Evolutionary conservation across 2,888 invertebrate genomes (phyloP).

Genomic region (Acronicta aceris): DNA sequence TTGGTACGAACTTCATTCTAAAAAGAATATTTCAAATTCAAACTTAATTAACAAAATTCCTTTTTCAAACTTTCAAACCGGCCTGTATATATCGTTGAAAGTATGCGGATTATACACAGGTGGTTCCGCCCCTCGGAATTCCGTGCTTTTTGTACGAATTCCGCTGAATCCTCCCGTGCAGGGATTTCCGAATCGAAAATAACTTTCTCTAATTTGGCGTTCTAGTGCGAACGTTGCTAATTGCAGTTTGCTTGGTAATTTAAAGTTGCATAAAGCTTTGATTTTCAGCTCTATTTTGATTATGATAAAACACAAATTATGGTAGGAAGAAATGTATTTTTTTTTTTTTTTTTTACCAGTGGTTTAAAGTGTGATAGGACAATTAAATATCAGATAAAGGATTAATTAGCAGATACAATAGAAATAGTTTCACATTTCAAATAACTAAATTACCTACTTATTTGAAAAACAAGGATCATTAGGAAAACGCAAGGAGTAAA

Average conservation of each 20-base stretch:
- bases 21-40: constrained; percentile 17
- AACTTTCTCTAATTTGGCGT: constrained; percentile 53
- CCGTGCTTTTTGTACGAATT: constrained; percentile 75
- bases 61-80: constrained; percentile 24
- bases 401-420: too few species aligned
- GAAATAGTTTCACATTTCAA: too few species aligned
- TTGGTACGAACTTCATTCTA: neutral
- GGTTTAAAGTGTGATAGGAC: too few species aligned
- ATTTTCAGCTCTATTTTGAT: neutral
- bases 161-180: constrained; percentile 43
- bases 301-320: neutral
- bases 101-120: constrained; percentile 78
- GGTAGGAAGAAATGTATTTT: too few species aligned
- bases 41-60: neutral
- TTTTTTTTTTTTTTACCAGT: too few species aligned
- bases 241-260: constrained; percentile 35
- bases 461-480: too few species aligned
- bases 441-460: too few species aligned
- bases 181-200: constrained; percentile 58
- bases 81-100: constrained; percentile 52
- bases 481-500: too few species aligned
- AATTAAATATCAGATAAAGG: too few species aligned
- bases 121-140: constrained; percentile 84
- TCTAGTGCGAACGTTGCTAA: constrained; percentile 43
- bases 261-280: constrained; percentile 8